Base-by-base conservation (phyloP, 2,113 vertebrate species). In the Sialia sialis region DNA sequence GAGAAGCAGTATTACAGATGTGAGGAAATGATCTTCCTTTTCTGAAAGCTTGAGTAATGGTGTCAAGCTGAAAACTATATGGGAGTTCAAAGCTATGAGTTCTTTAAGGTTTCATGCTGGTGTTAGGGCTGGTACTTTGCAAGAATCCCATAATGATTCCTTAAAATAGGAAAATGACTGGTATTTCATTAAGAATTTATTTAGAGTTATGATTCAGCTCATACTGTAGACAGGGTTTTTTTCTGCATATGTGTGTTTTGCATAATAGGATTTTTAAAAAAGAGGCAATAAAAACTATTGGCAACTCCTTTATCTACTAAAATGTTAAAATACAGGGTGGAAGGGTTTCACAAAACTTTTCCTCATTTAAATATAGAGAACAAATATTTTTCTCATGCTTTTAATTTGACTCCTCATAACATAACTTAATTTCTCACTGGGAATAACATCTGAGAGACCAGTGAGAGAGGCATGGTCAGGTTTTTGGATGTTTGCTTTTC, bases 401-500 rank as follows among this genome's bases (percentile, higher is more conserved):
- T 83, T 43, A 80, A 26, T 84, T 88, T 89, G 76, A 51, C 39
- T 81, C 39, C 84, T 92, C 25, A 38, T 56, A 84, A 63, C 43
- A 27, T 74, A 70, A 74, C 63, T 84, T 29, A 18, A 81, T 68
- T 92, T 84, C 73, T 58, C 48, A 49, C n/a, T 92, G 73, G 56
- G 44, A 94, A 68, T 55, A 72, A 78, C 44, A 81, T 78, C 60
- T 56, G 41, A 94, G 80, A 78, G 32, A 36, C 29, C 87, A 78
- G 92, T 94, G 63, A 64, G 34, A 56, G 52, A 81, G 52, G 20
- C 73, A 56, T 13, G 26, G 66, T 70, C 84, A 92, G 69, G 39
- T 44, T 68, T 94, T 52, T 52, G 29, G 8, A 59, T 81, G 73
- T 94, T 95, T 94, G 56, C 25, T 95, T 87, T 95, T 79, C 62